These are phyloP conservation scores for Rhodophaea formosa DNA, from an alignment of 2,888 invertebrate species.

Conservation along the genomic window DNA sequence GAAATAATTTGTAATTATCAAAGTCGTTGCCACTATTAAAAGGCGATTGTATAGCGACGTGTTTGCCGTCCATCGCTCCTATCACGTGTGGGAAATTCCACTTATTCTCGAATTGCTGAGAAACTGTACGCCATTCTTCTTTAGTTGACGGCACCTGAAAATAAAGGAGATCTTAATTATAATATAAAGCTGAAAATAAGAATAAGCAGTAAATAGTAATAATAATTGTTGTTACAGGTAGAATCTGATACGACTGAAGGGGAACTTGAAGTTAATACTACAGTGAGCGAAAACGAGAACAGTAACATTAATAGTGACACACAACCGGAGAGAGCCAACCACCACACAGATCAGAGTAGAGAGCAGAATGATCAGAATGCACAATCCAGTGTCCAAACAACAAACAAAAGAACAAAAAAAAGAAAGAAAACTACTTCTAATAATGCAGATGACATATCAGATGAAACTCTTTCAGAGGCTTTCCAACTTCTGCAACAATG, in stretches of 20 bases:
- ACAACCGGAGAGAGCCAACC: no score
- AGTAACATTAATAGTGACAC: no score
- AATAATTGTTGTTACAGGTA: no score
- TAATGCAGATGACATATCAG: not conserved
- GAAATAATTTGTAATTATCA: conserved; percentile 42
- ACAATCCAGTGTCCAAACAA: not conserved
- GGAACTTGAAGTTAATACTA: no score
- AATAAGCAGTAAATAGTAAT: no score
- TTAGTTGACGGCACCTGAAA: conserved; percentile 5
- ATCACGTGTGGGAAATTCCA: conserved; percentile 45
- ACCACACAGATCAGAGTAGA: no score
- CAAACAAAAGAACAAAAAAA: not conserved
- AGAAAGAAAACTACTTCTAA: not conserved
- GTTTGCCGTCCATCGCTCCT: conserved; percentile 48
- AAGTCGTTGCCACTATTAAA: conserved; percentile 33
- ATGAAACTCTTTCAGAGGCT: not conserved
- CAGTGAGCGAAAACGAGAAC: no score
- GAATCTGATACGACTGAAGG: no score
- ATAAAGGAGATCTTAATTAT: no score
- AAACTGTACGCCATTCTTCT: conserved; percentile 26
- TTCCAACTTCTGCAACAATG: no score
- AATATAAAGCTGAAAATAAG: no score
- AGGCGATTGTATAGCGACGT: conserved; percentile 35
- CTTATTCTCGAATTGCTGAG: conserved; percentile 27
- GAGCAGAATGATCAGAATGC: no score